phyloP scores from a whole-genome alignment of 2,797 vertebrate species.

The Pteropus rufus region DNA sequence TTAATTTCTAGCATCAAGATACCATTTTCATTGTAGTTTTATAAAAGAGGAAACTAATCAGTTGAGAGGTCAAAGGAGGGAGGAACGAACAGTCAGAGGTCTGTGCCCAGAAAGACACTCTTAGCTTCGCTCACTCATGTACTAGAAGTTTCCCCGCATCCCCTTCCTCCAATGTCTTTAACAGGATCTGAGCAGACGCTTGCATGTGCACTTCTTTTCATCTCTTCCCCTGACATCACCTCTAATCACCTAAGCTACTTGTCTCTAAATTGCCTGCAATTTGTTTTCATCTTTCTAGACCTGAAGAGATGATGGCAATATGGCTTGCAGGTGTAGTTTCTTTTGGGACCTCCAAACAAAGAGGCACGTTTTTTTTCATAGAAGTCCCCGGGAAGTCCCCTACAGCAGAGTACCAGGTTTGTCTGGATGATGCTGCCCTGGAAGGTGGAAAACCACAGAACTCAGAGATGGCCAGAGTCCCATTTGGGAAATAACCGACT shows the following conservation, averaged over 20 bases:
- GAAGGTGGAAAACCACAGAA: neutral
- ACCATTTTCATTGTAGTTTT: neutral
- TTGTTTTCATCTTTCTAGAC: conserved; percentile 52
- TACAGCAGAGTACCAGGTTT: neutral
- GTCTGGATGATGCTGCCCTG: neutral
- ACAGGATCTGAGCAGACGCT: neutral
- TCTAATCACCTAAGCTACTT: conserved; percentile 48
- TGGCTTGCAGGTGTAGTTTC: conserved; percentile 32
- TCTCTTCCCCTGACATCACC: conserved; percentile 29
- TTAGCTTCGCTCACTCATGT: neutral
- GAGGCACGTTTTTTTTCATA: neutral
- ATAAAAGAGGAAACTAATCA: neutral
- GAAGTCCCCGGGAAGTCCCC: neutral
- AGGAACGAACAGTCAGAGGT: neutral
- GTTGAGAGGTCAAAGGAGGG: neutral
- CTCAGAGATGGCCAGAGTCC: neutral
- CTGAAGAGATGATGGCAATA: conserved; percentile 22
- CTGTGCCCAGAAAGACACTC: neutral
- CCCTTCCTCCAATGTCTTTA: neutral
- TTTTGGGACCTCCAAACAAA: neutral
- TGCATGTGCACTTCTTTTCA: conserved; percentile 23
- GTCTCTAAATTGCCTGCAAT: conserved; percentile 47
- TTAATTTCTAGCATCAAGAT: neutral
- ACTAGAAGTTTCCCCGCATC: neutral
- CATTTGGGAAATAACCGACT: neutral